Conservation (phyloP, 1,140 invertebrate genomes). For the Brachionus koreanus region DNA sequence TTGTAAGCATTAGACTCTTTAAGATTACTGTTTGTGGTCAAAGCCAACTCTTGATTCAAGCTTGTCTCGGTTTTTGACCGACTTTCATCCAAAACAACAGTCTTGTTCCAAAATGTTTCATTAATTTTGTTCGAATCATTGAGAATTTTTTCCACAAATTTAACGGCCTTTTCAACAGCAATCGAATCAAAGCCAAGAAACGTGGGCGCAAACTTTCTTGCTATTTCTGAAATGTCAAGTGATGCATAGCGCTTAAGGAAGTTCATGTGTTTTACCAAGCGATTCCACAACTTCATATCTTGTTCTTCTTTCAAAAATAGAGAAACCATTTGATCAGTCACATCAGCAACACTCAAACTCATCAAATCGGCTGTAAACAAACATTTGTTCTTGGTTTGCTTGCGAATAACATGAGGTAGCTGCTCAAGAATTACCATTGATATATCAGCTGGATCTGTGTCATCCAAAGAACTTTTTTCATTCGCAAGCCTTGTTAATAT, state of each 20-base stretch:
- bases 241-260: background rate
- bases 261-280: constrained; percentile 14
- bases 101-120: background rate
- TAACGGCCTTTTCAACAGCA: background rate
- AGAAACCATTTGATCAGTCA: constrained; percentile 5
- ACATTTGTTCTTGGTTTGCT: constrained; percentile 48
- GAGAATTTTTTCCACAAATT: constrained; percentile 37
- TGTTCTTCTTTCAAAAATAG: background rate
- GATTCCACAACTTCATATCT: constrained; percentile 22
- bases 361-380: constrained; percentile 46
- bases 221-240: background rate
- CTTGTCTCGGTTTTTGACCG: constrained; percentile 23
- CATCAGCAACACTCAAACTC: constrained; percentile 35
- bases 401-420: constrained; percentile 49
- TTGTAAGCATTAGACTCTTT: constrained; percentile 29
- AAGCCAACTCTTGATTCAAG: background rate
- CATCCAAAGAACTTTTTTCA: constrained; percentile 46
- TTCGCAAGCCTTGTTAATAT: constrained; percentile 51
- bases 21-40: constrained; percentile 1
- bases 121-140: background rate
- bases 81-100: constrained; percentile 25
- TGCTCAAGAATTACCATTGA: constrained; percentile 54
- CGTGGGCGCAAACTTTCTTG: background rate
- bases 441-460: constrained; percentile 48
- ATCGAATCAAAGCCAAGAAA: background rate